Base-by-base conservation (phyloP, 2,113 vertebrate genomes). In the Grammomys dolichurus region DNA sequence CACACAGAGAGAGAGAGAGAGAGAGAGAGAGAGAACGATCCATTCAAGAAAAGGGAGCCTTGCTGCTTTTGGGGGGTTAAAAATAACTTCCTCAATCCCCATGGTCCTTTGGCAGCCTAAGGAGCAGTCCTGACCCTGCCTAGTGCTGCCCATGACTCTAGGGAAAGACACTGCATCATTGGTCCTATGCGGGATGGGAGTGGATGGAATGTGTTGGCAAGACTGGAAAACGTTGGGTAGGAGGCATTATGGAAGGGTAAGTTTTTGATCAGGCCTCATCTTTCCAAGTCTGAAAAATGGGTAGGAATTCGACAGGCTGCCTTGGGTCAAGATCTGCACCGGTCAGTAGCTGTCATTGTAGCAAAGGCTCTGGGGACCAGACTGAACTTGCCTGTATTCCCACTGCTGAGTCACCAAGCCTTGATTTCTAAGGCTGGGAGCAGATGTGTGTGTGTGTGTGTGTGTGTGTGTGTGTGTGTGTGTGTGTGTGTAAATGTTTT, bases 401-500 rank as follows among this genome's bases (percentile, higher is more conserved):
- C 2, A 0, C 36, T 96, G 97, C 94, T 96, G 54, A 93, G 67
- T 93, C 40, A 5, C 0, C 56, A 82, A 65, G 81, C 90, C 69
- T 7, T 24, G 85, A 84, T 97, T 97, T 97, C 86, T 72, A 96
- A 97, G 85, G 90, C 86, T 97, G 77, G 77, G 72, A 96, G 60
- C 90, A 95, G 46, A 96, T 70, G 0, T 36, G 16, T 97, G 97
- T 96, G 93, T 36, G 16, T 97, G 97, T 96, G 93, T 70, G 0
- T 36, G 16, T 97, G 97, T 96, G 93, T 70, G 0, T 36, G 16
- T 97, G 97, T 96, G 93, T 70, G 0, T 36, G 16, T 97, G 97
- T 96, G 93, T 70, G 0, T 36, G 16, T 97, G 97, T 96, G 93
- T 95, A 95, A 97, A 97, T 93, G 97, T 96, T 95, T 97, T 95